Evolutionary conservation across 2,113 vertebrate genomes (phyloP).

Genomic region (Calonectris borealis): DNA sequence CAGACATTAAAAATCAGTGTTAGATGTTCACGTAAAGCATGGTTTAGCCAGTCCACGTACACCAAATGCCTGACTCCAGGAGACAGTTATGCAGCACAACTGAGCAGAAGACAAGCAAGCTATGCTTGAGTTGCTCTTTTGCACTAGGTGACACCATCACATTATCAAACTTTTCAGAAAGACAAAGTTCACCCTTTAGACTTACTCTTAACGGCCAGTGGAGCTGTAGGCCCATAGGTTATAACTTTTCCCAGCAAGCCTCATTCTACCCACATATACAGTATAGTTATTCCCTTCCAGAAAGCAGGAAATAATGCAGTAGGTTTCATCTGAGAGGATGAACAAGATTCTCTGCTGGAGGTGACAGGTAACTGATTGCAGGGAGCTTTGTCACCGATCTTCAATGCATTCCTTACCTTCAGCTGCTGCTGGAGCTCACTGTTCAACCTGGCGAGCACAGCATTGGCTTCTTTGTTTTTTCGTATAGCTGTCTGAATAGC

Average conservation of each 20-base stretch:
- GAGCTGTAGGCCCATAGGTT: background rate
- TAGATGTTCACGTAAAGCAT: background rate
- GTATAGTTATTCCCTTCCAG: background rate
- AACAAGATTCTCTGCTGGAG: background rate
- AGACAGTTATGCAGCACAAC: background rate
- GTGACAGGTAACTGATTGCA: background rate
- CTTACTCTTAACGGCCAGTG: background rate
- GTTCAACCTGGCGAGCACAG: constrained; percentile 91
- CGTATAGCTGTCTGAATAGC: constrained; percentile 93
- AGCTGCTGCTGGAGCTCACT: constrained; percentile 97
- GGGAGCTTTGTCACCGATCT: background rate
- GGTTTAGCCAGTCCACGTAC: background rate
- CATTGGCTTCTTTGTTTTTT: constrained; percentile 95
- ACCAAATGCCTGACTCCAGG: background rate
- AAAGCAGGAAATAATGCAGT: background rate
- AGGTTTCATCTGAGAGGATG: background rate
- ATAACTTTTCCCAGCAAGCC: background rate
- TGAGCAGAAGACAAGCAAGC: background rate
- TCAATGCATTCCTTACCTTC: constrained; percentile 80
- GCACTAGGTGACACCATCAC: background rate
- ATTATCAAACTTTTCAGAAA: background rate
- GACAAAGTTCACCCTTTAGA: background rate
- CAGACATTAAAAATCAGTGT: background rate
- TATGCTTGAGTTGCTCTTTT: background rate
- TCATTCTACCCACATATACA: background rate